Base-by-base conservation (phyloP, 2,113 vertebrate species). In the Turnix velox region DNA sequence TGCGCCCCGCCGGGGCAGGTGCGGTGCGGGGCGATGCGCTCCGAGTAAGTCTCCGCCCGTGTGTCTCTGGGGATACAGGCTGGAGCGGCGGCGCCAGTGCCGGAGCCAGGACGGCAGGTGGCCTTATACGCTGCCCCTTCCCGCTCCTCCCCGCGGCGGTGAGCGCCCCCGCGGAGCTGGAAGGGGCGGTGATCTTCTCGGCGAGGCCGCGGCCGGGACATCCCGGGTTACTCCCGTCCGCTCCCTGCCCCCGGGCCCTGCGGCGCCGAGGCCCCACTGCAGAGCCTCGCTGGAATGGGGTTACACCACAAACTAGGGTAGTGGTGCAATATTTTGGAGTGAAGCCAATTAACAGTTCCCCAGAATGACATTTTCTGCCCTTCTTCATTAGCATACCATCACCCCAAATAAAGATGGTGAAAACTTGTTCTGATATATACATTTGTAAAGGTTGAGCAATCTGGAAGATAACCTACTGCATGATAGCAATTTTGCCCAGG, bases 121-220 rank as follows among this genome's bases (percentile, higher is more conserved):
- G 14, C 40, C 76, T 95, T 93, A 90, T 94, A 93, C 7, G 7
- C 43, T 8, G 0, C 52, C 52, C 24, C 35, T 33, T 46, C 45
- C 89, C 87, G 95, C 95, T 93, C 95, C 95, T 90, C 91, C 93
- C 95, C 81, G 73, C 43, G 46, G 42, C 59, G 30, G 61, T 46
- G 59, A 42, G 86, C 74, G 45, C 54, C 73, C 43, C 77, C 77
- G 81, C 85, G 33, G 59, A 90, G 74, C 46, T 27, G 28, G n/a
- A 73, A 54, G 54, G 76, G 92, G 93, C 76, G 95, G 95, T 13
- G 80, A 86, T 72, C 42, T 10, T 5, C 8, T 33, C 31, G n/a
- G 72, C 10, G 69, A 58, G 22, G 72, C 20, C n/a, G n/a, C 19
- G 45, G 58, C 30, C 7, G 23, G 66, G 42, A 11, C 18, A 20